These are phyloP conservation scores for Ceraclea dissimilis DNA, from an alignment of 2,888 invertebrate species.

Conservation along the genomic window DNA sequence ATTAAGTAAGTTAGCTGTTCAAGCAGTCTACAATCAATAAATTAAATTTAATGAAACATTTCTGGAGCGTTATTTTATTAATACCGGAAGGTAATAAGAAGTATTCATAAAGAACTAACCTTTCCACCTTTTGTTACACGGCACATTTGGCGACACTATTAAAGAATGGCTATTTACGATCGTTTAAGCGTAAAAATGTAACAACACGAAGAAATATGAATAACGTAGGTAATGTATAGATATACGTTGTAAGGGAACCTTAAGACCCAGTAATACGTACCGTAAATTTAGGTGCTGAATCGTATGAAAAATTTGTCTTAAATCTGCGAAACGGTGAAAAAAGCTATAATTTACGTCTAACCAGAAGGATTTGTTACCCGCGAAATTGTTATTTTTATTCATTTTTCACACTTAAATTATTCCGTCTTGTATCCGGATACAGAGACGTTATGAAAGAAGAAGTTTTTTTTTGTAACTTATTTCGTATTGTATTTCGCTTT, in stretches of 20 bases:
- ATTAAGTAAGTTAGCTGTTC: too few relatives aligned
- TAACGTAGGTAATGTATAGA: too few relatives aligned
- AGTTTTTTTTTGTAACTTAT: too few relatives aligned
- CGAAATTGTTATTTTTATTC: slow-evolving; percentile 11
- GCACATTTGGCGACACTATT: not conserved
- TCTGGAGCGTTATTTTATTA: too few relatives aligned
- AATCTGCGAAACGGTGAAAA: slow-evolving; percentile 10
- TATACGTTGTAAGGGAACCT: too few relatives aligned
- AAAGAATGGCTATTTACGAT: not conserved
- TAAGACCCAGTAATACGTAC: not conserved
- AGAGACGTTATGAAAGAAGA: too few relatives aligned
- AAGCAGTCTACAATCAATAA: too few relatives aligned
- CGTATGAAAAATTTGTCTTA: slow-evolving; percentile 9
- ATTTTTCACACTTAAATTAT: not conserved
- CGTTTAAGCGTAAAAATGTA: not conserved
- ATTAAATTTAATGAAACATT: too few relatives aligned
- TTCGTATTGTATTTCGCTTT: too few relatives aligned
- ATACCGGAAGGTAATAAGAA: too few relatives aligned
- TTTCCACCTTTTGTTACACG: not conserved
- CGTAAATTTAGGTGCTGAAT: not conserved
- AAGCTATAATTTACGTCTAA: slow-evolving; percentile 12
- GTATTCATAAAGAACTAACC: too few relatives aligned
- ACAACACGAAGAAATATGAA: not conserved
- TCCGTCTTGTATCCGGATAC: not conserved
- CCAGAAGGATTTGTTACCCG: slow-evolving; percentile 11